Evolutionary conservation across 1,140 invertebrate genomes (phyloP), one percentile per base, ranked within the genome.

Genomic region (Calephelis virginiensis): DNA sequence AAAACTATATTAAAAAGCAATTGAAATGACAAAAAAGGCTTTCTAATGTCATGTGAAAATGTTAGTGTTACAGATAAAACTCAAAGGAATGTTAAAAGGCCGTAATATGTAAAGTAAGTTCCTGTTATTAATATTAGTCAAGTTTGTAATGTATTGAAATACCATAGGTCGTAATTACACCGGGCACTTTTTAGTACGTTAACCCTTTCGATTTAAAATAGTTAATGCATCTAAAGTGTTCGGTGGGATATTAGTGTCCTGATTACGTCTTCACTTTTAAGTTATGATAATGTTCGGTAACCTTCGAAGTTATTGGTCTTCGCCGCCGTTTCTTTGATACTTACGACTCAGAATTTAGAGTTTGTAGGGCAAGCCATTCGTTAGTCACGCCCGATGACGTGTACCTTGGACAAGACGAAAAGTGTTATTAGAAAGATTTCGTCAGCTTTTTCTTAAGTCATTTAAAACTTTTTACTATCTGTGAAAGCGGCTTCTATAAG

Each of bases 401-500:
- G 86, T 91, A 89, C 89, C 88, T 91, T 91, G 86, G 88, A 91
- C 88, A 91, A 90, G 80, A 91, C 88, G 85, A 91, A 91, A 91
- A 91, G 81, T 84, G 75, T 91, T 87, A 91, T 91, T 91, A 91
- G 83, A 89, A 88, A 80, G 73, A 80, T 71, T 74, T 78, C 62
- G 70, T 69, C 70, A 66, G 68, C 67, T 72, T 66, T 13, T 53
- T 65, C 49, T 37, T 28, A 43, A 56, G 40, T 45, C 14, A 45
- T 38, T 45, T 14, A 62, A 73, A 38, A 38, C 56, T 59, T 40
- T 59, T n/a, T n/a, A 59, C 56, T 37, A 11, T 56, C 14, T 59
- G 56, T 38, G n/a, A 38, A 59, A 38, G 37, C 56, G 37, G 12
- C 12, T 59, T 12, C 8, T 43, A 8, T 43, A 8, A 43, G 8